Base-by-base conservation (phyloP, 2,888 invertebrate genomes). In the Eupithecia vulgata region DNA sequence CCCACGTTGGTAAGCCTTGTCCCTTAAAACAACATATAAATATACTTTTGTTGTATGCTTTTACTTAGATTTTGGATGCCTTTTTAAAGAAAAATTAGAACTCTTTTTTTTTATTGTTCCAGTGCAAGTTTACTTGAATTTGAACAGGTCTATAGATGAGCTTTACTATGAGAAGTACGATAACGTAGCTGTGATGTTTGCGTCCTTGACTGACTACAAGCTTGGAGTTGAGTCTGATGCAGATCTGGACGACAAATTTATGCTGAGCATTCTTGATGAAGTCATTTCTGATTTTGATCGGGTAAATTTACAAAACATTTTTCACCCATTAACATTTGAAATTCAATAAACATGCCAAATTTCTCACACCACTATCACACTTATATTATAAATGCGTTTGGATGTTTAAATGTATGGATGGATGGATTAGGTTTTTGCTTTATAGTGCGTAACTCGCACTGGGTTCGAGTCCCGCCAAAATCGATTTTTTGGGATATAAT, bases 171-270 rank as follows among this genome's bases (percentile, higher is more conserved):
- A 98, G 88, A 96, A 97, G 77, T 98, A 99, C 85, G 96, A 96
- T 71, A 96, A 97, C 81, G 98, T 98, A 0, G 97, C 98, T 2
- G 98, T 99, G 0, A 99, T 99, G 98, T 99, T 99, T 90, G 99
- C 99, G 0, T 97, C 98, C 0, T 96, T 99, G 66, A 97, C 97
- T 21, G 97, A 97, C 85, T 97, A 97, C 88, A 96, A 97, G 82
- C 84, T 95, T n/a, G 95, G 95, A n/a, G 93, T 95, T n/a, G 95
- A 95, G 79, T 93, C 95, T 52, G 95, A 96, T 62, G 95, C 96
- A 70, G 97, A 97, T 73, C 91, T 96, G 67, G 95, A 95, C 77
- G 96, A 95, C 57, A 93, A 96, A 81, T 95, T 95, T 74, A 95
- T 96, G 78, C 91, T 98, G 21, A 93, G 96, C 68, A 95, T 97